Conservation (phyloP, 2,797 vertebrate genomes). For the Leucoraja ocellata region DNA sequence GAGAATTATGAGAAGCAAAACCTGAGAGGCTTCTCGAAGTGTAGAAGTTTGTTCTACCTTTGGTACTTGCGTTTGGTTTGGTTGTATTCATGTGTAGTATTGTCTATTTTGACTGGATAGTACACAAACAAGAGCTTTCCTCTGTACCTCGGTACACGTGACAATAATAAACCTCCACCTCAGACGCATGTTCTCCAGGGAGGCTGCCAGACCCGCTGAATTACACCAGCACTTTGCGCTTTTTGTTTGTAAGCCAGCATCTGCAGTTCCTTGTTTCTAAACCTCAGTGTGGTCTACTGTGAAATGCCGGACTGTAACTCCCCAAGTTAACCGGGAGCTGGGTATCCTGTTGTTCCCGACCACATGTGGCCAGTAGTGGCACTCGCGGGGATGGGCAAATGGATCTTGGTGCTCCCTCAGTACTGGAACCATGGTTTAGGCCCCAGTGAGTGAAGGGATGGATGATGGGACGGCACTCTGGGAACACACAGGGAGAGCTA, state of each 20-base stretch:
- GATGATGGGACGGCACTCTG: slow-evolving; percentile 78
- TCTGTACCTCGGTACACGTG: too few species aligned
- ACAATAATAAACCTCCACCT: too few species aligned
- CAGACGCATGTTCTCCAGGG: too few species aligned
- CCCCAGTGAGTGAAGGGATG: slow-evolving; percentile 93
- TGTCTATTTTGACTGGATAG: too few species aligned
- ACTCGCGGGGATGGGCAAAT: slow-evolving; percentile 99
- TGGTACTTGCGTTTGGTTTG: background rate
- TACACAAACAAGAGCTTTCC: too few species aligned
- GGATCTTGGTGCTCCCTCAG: slow-evolving; percentile 83
- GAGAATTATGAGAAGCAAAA: background rate
- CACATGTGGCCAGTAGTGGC: slow-evolving; percentile 99
- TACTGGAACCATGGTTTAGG: slow-evolving; percentile 96
- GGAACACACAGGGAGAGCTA: slow-evolving; percentile 90
- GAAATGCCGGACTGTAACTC: background rate
- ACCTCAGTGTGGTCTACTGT: too few species aligned
- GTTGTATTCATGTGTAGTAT: too few species aligned
- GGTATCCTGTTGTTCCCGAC: slow-evolving; percentile 88
- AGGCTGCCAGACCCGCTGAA: too few species aligned
- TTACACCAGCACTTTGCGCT: too few species aligned
- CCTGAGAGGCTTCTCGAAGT: background rate
- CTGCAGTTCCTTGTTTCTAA: too few species aligned
- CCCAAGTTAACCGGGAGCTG: slow-evolving; percentile 54
- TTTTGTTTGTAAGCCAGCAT: too few species aligned
- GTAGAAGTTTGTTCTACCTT: background rate